phyloP scores from a whole-genome alignment of 2,888 invertebrate genomes.

The Augochlorella aurata region DNA sequence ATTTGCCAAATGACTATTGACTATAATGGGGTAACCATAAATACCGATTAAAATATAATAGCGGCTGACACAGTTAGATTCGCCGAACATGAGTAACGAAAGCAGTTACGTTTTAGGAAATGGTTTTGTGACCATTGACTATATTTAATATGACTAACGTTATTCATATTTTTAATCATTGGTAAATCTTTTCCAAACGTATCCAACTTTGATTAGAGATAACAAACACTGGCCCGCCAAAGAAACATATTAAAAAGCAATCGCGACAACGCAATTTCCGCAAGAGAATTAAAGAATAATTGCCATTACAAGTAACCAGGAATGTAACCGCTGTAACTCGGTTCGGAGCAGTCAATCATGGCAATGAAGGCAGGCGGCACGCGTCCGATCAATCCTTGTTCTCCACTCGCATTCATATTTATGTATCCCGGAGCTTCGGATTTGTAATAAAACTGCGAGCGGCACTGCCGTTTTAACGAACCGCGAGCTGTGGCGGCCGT shows the following conservation, averaged over 20 bases:
- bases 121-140: too few species aligned
- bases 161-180: too few species aligned
- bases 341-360: not conserved
- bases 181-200: too few species aligned
- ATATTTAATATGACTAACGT: too few species aligned
- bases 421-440: not conserved
- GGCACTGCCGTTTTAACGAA: not conserved
- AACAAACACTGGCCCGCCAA: not conserved
- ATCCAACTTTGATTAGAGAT: too few species aligned
- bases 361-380: not conserved
- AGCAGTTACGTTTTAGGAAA: too few species aligned
- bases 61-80: too few species aligned
- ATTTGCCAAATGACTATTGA: too few species aligned
- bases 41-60: too few species aligned
- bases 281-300: not conserved
- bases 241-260: not conserved
- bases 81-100: too few species aligned
- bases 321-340: not conserved
- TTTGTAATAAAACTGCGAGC: constrained; percentile 7
- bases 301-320: not conserved
- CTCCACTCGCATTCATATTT: constrained; percentile 5
- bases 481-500: not conserved
- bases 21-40: too few species aligned
- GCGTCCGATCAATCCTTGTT: not conserved
- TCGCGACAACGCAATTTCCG: not conserved